phyloP scores from a whole-genome alignment of 2,888 invertebrate genomes.

The Netelia fuscicornis region DNA sequence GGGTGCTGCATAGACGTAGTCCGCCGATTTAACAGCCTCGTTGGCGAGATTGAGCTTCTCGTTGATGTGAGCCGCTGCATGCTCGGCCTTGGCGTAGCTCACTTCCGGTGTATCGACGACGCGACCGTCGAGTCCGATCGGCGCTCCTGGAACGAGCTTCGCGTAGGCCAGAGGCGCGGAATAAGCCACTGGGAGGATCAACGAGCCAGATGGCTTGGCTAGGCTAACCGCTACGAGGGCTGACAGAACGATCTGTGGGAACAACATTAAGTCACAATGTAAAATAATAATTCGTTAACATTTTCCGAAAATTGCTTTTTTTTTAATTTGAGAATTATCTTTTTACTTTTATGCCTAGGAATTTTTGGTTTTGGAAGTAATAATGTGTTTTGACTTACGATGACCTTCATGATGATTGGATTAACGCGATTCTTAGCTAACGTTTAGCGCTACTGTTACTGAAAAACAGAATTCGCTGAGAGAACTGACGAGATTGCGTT shows the following conservation, averaged over 20 bases:
- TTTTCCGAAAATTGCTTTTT: background rate
- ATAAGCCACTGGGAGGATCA: slow-evolving; percentile 6
- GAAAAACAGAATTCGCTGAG: slow-evolving; percentile 78
- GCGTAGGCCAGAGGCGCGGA: slow-evolving; percentile 61
- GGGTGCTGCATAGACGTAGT: slow-evolving; percentile 62
- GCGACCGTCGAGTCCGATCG: slow-evolving; percentile 75
- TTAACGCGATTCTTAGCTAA: slow-evolving; percentile 64
- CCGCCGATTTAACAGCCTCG: slow-evolving; percentile 75
- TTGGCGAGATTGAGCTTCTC: slow-evolving; percentile 74
- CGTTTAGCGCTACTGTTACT: slow-evolving; percentile 76
- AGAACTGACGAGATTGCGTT: slow-evolving; percentile 74
- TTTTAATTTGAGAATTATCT: slow-evolving; percentile 1
- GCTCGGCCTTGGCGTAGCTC: slow-evolving; percentile 75
- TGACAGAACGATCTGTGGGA: slow-evolving; percentile 70
- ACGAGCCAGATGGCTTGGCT: slow-evolving; percentile 66
- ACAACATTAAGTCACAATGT: background rate
- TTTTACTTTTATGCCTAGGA: background rate
- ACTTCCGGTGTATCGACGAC: slow-evolving; percentile 77
- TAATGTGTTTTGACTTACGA: slow-evolving; percentile 73
- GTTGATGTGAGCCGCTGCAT: slow-evolving; percentile 76
- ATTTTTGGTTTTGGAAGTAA: background rate
- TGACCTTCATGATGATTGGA: slow-evolving; percentile 74
- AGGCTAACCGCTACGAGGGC: slow-evolving; percentile 73
- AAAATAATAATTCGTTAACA: background rate
- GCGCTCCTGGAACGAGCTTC: slow-evolving; percentile 70